A percentile compares a stretch with the other conserved stretches of the same genome.
Conservation (phyloP, 2,888 invertebrate species). For the Tenthredo distinguenda region DNA sequence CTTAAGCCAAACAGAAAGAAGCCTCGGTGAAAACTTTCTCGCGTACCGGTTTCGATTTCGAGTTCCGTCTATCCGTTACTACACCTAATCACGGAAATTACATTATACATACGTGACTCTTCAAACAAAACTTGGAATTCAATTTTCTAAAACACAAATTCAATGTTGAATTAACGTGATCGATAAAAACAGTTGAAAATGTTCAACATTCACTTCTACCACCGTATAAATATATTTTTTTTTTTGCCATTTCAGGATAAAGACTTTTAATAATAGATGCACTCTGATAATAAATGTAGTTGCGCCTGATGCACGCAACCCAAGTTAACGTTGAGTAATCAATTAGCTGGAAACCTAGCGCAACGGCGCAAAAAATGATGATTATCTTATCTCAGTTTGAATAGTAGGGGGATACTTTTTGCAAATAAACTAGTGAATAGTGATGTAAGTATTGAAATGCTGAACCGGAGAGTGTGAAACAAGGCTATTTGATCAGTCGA, state of each 20-base stretch:
- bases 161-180: background rate
- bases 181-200: background rate
- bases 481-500: conserved; percentile 9
- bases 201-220: background rate
- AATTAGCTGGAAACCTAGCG: background rate
- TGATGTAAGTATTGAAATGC: background rate
- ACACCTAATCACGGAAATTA: conserved; percentile 2
- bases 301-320: background rate
- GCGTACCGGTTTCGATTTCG: conserved; percentile 39
- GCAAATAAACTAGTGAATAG: background rate
- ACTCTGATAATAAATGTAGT: background rate
- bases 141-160: background rate
- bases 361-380: background rate
- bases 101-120: background rate
- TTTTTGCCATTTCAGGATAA: background rate
- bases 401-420: background rate
- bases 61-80: conserved; percentile 23
- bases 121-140: background rate
- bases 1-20: conserved; percentile 32
- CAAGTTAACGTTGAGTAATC: background rate
- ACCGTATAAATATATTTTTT: no score
- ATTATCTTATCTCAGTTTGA: background rate
- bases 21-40: conserved; percentile 45
- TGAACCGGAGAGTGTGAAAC: background rate
- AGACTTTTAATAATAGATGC: background rate